Base-by-base conservation (phyloP, 1,140 invertebrate genomes). In the Magallana angulata region DNA sequence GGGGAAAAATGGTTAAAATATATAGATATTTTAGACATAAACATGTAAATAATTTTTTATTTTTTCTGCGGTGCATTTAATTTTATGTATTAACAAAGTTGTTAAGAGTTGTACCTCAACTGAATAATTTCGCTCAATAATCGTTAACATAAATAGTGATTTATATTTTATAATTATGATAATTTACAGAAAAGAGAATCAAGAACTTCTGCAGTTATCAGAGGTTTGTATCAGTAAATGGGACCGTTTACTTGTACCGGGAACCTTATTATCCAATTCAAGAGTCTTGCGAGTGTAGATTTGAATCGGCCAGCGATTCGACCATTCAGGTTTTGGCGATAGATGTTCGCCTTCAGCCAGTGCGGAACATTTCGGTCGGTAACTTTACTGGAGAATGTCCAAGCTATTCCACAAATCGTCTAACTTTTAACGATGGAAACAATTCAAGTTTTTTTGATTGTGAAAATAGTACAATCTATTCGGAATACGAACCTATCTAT, bases 191-290 rank as follows among this genome's bases (percentile, higher is more conserved):
- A 48, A 0, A 24, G 36, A 30, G 36, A 36, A 76, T 76, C 68
- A 76, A 76, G 68, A 76, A 76, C 68, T 76, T 76, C 6, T 76
- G 68, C 24, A 30, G 24, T 30, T 76, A 76, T 30, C 68, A 76
- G 68, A 76, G 30, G 36, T 12, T 76, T 12, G 36, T 11, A 18
- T 36, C 68, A 9, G 36, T 4, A 11, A 76, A 76, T 11, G 11
- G 11, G 14, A 12, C 18, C 24, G 2, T 76, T 18, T 76, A 76
- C 14, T 30, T 76, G 11, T 8, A 36, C 4, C 9, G 68, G 24
- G 4, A 30, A 12, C 68, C 6, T 4, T 48, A 48, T 48, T 48
- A 76, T 36, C 2, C 24, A 9, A 30, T 76, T 76, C 12, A 7
- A 76, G 14, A 30, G 11, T 30, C 24, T 1, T 76, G 68, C 24